Evolutionary conservation across 2,797 vertebrate genomes (phyloP), one percentile per base, ranked within the genome.

Genomic region (Syndactyla subalaris): DNA sequence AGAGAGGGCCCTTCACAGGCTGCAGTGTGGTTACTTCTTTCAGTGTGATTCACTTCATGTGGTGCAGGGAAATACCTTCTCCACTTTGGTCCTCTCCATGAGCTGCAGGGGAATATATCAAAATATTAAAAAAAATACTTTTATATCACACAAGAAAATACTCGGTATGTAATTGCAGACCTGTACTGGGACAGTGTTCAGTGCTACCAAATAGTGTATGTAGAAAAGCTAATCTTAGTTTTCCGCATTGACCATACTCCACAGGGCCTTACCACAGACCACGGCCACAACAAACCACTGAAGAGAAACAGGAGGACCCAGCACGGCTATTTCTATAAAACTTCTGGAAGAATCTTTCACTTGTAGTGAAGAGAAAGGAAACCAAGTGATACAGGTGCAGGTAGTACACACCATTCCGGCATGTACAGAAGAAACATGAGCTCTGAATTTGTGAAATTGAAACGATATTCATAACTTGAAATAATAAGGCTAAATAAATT

Each of bases 31-130:
- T 71, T 71, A 18, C 41, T 83, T 58, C 4, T 48, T 76, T 32
- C 0, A 0, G 5, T n/a, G 34, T 55, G 23, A 9, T 74, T 23
- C 4, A 45, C 23, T 59, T 9, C 4, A 6, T 32, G 9, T 1
- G 4, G 6, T 41, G 14, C 48, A 88, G 22, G 7, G 23, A 61
- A 80, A 66, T 46, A 46, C 2, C n/a, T 41, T 7, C 8, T 85
- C 17, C 5, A 4, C 13, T 76, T 58, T 19, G 3, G 6, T 51
- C 14, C 3, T 65, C 2, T 52, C 12, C 3, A 1, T 36, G 20
- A 7, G 12, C 21, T 62, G 8, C 21, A 62, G 12, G 8, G 9
- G 16, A 57, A 41, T 39, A 66, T 41, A 63, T 29, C 7, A 61
- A 38, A 67, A 57, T 52, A 48, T 7, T 52, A 14, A 32, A 10